A percentile compares a stretch with the other conserved stretches of the same genome.
Evolutionary conservation across 2,797 vertebrate genomes (phyloP).

Genomic region (Sibirionetta formosa): DNA sequence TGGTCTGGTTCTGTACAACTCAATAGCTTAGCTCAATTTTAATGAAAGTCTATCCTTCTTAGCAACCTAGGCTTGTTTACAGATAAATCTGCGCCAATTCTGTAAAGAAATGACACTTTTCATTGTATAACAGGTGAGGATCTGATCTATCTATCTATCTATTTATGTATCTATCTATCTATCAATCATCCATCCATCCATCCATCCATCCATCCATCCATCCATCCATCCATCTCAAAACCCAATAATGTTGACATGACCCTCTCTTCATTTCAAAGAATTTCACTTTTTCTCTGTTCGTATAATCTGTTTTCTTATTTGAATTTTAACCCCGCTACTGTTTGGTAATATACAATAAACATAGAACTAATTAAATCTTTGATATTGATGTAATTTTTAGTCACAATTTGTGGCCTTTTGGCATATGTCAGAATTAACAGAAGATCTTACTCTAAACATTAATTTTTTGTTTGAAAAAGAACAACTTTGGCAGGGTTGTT

Average conservation of each 20-base stretch:
- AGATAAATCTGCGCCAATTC: background rate
- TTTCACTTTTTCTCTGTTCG: accelerated
- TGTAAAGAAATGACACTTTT: background rate
- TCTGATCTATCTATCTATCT: too few species aligned
- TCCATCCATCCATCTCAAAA: background rate
- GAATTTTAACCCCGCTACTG: background rate
- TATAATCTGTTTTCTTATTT: background rate
- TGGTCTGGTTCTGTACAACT: background rate
- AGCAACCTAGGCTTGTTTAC: background rate
- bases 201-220: too few species aligned
- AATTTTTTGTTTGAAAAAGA: slow-evolving; percentile 54
- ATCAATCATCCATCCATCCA: too few species aligned
- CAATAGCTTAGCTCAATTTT: background rate
- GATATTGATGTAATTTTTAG: background rate
- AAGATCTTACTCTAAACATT: slow-evolving; percentile 23
- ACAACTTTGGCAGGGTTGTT: slow-evolving; percentile 23
- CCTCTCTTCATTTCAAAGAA: background rate
- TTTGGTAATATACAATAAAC: background rate
- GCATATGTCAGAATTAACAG: background rate
- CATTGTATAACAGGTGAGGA: background rate
- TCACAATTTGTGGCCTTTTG: slow-evolving; percentile 5
- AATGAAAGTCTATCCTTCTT: background rate
- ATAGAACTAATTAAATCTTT: background rate
- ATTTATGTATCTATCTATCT: too few species aligned
- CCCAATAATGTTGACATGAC: accelerated